Base-by-base conservation (phyloP, 2,113 vertebrate genomes). In the Dicaeum eximium region DNA sequence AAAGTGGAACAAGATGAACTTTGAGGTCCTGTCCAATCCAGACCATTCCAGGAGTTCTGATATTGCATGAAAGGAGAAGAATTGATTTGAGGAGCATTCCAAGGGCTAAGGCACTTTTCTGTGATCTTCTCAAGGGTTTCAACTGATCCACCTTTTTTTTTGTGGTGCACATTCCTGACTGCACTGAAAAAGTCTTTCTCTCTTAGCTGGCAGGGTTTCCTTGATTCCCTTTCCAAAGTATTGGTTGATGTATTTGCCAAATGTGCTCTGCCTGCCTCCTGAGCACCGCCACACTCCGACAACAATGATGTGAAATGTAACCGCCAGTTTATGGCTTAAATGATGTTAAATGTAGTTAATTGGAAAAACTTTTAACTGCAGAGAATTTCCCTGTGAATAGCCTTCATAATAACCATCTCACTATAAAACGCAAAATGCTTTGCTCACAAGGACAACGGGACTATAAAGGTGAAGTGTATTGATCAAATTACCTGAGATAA, bases 391-490 rank as follows among this genome's bases (percentile, higher is more conserved):
- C 93, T 90, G 37, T 20, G 92, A 97, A 96, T 96, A 96, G 96
- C 95, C 94, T 96, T 95, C 93, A 97, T 96, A 94, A 96, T 97
- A 95, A 96, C 93, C 86, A 64, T 51, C 94, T 93, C 93, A 51
- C 96, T 97, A 93, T 97, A 96, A 96, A 97, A 94, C 31, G 19
- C 95, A 97, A 54, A 97, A 97, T 72, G 95, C 96, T 96, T 96
- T 95, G 92, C 92, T 97, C 95, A 84, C 96, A 97, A 96, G 96
- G 96, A 96, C 95, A 97, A 93, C 93, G 94, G 92, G 71, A 94
- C 95, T 88, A 96, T 97, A 97, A 97, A 97, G 95, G 95, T 97
- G 96, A 96, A 97, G 93, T 96, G 95, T 96, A 96, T 97, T 96
- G 96, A 96, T 97, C 96, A 69, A 96, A 96, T 96, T 96, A 97